Evolutionary conservation across 30 jellyfish, hydroid and myxozoan species (phyloP).

Genomic region (Sanderia malayensis): DNA sequence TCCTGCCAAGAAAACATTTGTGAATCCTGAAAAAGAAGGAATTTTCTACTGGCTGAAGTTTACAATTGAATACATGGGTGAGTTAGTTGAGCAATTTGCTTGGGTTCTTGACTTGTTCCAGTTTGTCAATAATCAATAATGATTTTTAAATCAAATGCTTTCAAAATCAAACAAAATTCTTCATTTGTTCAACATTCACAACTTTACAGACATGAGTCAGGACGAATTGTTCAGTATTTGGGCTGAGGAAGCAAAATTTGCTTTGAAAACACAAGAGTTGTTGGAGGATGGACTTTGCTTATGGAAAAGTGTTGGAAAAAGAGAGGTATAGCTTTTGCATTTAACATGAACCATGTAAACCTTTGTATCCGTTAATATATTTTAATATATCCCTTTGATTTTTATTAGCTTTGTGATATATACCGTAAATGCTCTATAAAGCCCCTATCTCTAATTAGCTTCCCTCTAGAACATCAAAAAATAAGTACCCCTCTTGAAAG

Average conservation of each 20-base stretch:
- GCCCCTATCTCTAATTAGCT: too few relatives aligned
- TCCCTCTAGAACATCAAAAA: too few relatives aligned
- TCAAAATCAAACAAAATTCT: too few relatives aligned
- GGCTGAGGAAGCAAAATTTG: constrained; percentile 65
- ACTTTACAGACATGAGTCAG: constrained; percentile 52
- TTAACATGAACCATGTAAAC: not conserved
- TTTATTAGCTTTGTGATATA: too few relatives aligned
- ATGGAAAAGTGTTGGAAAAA: constrained; percentile 66
- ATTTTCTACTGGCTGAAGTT: constrained; percentile 55
- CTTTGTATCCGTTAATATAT: not conserved
- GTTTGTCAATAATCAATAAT: too few relatives aligned
- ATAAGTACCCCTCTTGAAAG: too few relatives aligned
- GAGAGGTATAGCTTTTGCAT: constrained; percentile 55
- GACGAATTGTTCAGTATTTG: constrained; percentile 49
- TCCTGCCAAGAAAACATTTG: constrained; percentile 11
- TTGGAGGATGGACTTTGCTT: constrained; percentile 46
- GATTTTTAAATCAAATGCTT: too few relatives aligned
- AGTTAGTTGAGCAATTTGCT: too few relatives aligned
- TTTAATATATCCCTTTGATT: too few relatives aligned
- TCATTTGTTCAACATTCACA: too few relatives aligned
- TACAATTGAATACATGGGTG: constrained; percentile 47
- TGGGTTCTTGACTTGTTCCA: too few relatives aligned
- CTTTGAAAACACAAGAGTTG: constrained; percentile 42
- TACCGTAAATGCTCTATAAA: too few relatives aligned
- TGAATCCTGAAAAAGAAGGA: constrained; percentile 54